Base-by-base conservation (phyloP, 2,797 vertebrate genomes). In the Sylvilagus floridanus region DNA sequence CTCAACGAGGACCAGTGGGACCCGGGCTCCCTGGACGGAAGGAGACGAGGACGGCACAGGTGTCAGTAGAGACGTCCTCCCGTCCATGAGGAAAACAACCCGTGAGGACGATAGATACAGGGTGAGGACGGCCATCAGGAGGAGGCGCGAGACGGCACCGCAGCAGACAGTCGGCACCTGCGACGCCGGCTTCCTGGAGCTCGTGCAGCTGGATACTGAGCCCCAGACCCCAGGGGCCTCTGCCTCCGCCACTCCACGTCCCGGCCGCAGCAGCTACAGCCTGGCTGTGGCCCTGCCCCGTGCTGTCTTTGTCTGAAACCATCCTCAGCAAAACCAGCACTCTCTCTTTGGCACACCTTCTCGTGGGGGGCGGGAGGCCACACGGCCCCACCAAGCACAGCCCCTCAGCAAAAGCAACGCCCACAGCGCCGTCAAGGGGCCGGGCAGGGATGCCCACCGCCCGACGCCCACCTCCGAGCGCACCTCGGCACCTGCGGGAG, bases 171-270 rank as follows among this genome's bases (percentile, higher is more conserved):
- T 5, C 4, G 21, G 47, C 1, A 10, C 68, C 30, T 14, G 22
- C 13, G 16, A 8, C 0, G 73, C 7, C 62, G 4, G 22, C 0
- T 17, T 16, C 21, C 4, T 7, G 22, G 0, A 16, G 35, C 28
- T 16, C 6, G 7, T 37, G 26, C 5, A 28, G 5, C 30, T 26
- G 16, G 65, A 42, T 32, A 50, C 7, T 35, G 62, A 57, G 0
- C 30, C 22, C 71, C 32, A 37, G 4, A 26, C 78, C 69, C 30
- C 22, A 54, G 1, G 66, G n/a, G 24, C 14, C 24, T 65, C 19
- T 28, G 6, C 47, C 76, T 13, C 84, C 2, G 1, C 13, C 32
- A 9, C 11, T 2, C 4, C 5, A 4, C 0, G 1, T 0, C 1
- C 4, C 35, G 32, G 11, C 24, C 0, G 24, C 32, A 0, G 7